Conservation (phyloP, 2,113 vertebrate genomes). For the Neoarius graeffei region DNA sequence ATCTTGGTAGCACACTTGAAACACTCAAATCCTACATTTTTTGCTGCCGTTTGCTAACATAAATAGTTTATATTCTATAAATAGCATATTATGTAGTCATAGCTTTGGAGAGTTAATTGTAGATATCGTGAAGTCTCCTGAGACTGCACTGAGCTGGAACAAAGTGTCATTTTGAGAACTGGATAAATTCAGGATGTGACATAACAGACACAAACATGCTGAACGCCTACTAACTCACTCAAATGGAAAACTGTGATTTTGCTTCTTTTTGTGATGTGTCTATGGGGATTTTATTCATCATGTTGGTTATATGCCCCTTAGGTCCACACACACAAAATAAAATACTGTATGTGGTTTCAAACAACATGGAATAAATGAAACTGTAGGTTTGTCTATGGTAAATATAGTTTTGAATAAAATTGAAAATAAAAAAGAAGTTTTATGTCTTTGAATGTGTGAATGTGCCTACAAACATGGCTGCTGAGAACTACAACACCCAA, state of each 20-base stretch:
- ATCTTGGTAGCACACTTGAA: conserved; percentile 11
- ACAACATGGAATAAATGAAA: conserved; percentile 26
- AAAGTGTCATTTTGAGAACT: conserved; percentile 26
- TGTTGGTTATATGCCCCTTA: conserved; percentile 36
- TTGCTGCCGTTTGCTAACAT: conserved; percentile 42
- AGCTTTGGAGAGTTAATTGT: conserved; percentile 51
- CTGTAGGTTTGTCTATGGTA: conserved; percentile 51
- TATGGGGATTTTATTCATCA: conserved; percentile 2
- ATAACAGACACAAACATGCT: conserved; percentile 8
- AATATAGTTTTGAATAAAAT: conserved; percentile 62
- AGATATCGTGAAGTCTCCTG: conserved; percentile 32
- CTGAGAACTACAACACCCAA: too few species aligned
- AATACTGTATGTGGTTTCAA: conserved; percentile 24
- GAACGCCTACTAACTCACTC: conserved; percentile 39
- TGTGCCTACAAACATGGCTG: too few species aligned
- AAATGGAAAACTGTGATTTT: conserved; percentile 53
- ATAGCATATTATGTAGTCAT: conserved; percentile 14
- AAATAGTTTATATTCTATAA: conserved; percentile 48
- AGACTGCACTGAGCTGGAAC: conserved; percentile 12
- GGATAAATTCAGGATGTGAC: conserved; percentile 22
- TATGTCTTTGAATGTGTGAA: not conserved
- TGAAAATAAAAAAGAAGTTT: not conserved
- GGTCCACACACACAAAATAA: conserved; percentile 12
- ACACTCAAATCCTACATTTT: conserved; percentile 18
- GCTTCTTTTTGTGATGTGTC: conserved; percentile 9